These are phyloP conservation scores for Cheumatopsyche charites DNA, from an alignment of 1,140 invertebrate genomes.

Conservation along the genomic window DNA sequence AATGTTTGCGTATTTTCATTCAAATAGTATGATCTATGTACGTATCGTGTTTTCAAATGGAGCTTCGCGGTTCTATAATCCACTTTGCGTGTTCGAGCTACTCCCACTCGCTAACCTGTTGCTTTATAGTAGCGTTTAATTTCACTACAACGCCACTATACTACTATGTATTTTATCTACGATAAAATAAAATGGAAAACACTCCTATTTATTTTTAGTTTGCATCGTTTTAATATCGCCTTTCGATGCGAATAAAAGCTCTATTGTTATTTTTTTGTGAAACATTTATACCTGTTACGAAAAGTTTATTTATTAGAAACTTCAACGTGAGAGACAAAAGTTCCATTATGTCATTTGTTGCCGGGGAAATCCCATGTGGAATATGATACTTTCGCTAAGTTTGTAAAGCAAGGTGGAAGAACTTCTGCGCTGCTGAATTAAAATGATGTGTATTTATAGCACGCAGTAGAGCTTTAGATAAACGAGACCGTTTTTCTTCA, in stretches of 20 bases:
- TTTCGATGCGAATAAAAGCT: too few species aligned
- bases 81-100: neutral
- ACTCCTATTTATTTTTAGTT: too few species aligned
- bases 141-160: too few species aligned
- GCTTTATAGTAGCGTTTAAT: neutral
- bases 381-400: neutral
- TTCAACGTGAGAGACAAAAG: neutral
- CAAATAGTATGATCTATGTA: too few species aligned
- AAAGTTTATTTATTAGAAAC: conserved; percentile 2
- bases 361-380: conserved; percentile 8
- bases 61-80: too few species aligned
- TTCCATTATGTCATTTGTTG: conserved; percentile 1
- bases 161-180: too few species aligned
- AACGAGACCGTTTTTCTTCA: conserved; percentile 40
- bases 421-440: neutral
- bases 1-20: too few species aligned
- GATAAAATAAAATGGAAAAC: too few species aligned
- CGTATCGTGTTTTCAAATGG: too few species aligned
- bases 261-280: too few species aligned
- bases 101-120: neutral
- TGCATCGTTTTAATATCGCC: too few species aligned
- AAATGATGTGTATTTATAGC: neutral
- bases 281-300: too few species aligned
- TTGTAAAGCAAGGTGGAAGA: neutral
- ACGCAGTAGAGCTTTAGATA: conserved; percentile 11